Evolutionary conservation across 92 coral and sea anemone genomes (phyloP).

Genomic region (Epizoanthus rinbou): DNA sequence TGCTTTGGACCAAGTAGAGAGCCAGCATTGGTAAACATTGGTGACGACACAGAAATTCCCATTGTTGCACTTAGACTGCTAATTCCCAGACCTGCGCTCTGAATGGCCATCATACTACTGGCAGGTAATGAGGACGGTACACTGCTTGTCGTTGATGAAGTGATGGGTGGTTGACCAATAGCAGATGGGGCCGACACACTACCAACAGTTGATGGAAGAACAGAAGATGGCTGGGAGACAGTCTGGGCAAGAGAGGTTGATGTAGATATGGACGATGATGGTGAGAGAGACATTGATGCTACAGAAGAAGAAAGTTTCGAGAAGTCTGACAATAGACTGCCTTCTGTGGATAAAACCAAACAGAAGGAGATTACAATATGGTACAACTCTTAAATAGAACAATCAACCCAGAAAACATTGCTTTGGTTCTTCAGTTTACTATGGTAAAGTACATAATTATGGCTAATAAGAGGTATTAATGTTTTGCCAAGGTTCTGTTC

Average conservation of each 20-base stretch:
- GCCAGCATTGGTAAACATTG: conserved; percentile 42
- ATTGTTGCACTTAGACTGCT: conserved; percentile 53
- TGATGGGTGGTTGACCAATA: conserved; percentile 21
- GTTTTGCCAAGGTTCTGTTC: too few species aligned
- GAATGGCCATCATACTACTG: conserved; percentile 25
- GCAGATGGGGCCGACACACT: conserved; percentile 5
- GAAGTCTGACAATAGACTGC: conserved; percentile 55
- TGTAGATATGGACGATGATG: conserved; percentile 75
- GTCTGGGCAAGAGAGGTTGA: conserved; percentile 67
- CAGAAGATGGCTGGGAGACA: conserved; percentile 67
- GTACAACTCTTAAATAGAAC: background rate
- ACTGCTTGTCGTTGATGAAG: conserved; percentile 28
- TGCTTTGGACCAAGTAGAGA: conserved; percentile 58
- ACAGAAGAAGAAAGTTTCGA: conserved; percentile 84
- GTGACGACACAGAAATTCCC: conserved; percentile 41
- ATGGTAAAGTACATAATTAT: too few species aligned
- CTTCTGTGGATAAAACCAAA: conserved; percentile 43
- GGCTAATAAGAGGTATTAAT: too few species aligned
- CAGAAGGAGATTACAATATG: background rate
- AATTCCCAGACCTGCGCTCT: conserved; percentile 47
- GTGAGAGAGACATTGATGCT: conserved; percentile 78
- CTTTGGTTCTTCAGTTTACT: too few species aligned
- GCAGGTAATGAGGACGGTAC: conserved; percentile 22
- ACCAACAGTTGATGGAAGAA: conserved; percentile 42
- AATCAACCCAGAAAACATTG: too few species aligned